Percentiles rank a stretch among this genome's conserved stretches.
phyloP scores from a whole-genome alignment of 1,140 invertebrate genomes.

The Sitobion miscanthi region DNA sequence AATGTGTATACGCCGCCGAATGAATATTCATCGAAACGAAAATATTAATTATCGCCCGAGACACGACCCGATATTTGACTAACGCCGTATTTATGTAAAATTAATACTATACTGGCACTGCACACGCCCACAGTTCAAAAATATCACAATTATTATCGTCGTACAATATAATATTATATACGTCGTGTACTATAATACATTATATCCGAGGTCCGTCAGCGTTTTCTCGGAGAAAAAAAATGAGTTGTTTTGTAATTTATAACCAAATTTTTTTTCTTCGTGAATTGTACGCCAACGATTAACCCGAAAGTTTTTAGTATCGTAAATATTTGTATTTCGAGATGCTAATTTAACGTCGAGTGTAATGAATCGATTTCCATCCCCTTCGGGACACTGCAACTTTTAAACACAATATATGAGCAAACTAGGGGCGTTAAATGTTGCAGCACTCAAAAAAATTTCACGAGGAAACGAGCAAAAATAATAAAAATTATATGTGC shows the following conservation, averaged over 20 bases:
- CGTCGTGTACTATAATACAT: too few species aligned
- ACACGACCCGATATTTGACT: not conserved
- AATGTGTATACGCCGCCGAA: not conserved
- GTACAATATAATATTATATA: too few species aligned
- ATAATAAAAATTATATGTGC: not conserved
- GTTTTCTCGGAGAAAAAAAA: not conserved
- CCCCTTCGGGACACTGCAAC: not conserved
- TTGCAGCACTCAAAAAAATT: not conserved
- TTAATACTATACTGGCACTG: not conserved
- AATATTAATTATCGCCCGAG: not conserved
- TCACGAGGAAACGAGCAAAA: not conserved
- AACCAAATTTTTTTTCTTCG: not conserved
- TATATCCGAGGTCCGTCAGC: not conserved
- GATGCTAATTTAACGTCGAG: constrained; percentile 15
- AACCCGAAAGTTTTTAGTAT: constrained; percentile 7
- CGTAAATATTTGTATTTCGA: constrained; percentile 18
- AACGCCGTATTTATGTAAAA: not conserved
- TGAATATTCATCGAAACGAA: constrained; percentile 23
- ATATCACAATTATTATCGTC: not conserved
- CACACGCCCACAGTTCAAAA: not conserved
- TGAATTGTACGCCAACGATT: not conserved
- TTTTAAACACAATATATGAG: not conserved
- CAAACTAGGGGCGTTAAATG: not conserved
- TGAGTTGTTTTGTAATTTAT: not conserved
- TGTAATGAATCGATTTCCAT: constrained; percentile 12